A percentile compares a stretch with the other conserved stretches of the same genome.
phyloP scores from a whole-genome alignment of 2,888 invertebrate species.

The Tyria jacobaeae region DNA sequence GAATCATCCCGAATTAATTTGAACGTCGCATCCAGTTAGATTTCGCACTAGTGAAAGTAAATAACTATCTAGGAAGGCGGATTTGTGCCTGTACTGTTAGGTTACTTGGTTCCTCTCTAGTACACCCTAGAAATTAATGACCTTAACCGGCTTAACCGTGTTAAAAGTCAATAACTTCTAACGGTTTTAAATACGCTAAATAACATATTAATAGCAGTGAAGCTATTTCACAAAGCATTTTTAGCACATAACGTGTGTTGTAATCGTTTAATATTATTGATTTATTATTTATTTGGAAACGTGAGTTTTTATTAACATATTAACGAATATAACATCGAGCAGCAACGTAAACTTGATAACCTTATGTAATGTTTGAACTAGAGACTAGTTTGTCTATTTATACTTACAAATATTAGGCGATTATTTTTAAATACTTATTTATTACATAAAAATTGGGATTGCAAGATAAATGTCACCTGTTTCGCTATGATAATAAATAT shows the following conservation, averaged over 20 bases:
- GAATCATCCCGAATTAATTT: not conserved
- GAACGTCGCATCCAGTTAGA: not conserved
- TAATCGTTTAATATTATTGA: not conserved
- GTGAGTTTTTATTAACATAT: not conserved
- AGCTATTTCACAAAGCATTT: not conserved
- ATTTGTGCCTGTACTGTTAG: not conserved
- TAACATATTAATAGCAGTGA: not conserved
- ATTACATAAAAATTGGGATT: not conserved
- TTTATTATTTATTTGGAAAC: not conserved
- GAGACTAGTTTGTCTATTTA: too few species aligned
- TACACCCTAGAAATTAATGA: not conserved
- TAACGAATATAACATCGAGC: not conserved
- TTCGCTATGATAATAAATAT: not conserved
- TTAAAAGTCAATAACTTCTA: not conserved
- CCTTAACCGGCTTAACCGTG: slow-evolving; percentile 1
- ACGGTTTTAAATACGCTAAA: not conserved
- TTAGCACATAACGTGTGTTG: not conserved
- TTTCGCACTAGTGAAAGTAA: not conserved
- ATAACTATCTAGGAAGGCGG: not conserved
- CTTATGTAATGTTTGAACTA: not conserved
- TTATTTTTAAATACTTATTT: not conserved
- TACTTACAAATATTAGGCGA: not conserved
- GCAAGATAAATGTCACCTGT: not conserved
- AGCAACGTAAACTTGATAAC: not conserved
- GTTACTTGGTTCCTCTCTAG: not conserved